Conservation (phyloP, 2,888 invertebrate species). For the Lepidonotus clava region DNA sequence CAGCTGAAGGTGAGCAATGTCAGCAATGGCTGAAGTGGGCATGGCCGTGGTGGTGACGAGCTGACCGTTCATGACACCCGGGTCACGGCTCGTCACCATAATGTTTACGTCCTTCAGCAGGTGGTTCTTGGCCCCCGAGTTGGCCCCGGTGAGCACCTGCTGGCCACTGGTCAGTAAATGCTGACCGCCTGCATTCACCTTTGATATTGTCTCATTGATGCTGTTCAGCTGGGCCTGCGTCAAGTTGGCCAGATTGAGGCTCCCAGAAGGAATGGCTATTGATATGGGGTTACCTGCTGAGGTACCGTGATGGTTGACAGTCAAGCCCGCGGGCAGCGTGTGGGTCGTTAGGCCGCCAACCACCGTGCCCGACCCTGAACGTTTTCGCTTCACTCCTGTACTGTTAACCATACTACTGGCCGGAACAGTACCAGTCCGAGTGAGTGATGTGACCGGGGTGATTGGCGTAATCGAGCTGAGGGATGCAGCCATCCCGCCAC, state of each 20-base stretch:
- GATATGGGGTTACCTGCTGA: conserved; percentile 47
- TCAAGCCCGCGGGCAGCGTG: conserved; percentile 5
- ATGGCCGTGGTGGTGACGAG: conserved; percentile 17
- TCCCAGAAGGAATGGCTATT: conserved; percentile 53
- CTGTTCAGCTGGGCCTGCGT: conserved; percentile 47
- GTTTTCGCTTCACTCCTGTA: conserved; percentile 41
- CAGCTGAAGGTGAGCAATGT: conserved; percentile 44
- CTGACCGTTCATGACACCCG: conserved; percentile 53
- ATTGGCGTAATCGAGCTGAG: neutral
- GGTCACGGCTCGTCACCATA: conserved; percentile 51
- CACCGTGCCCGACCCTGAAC: conserved; percentile 35
- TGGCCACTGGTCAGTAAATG: neutral
- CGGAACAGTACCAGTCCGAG: conserved; percentile 5
- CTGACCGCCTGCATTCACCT: neutral
- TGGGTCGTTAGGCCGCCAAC: conserved; percentile 16
- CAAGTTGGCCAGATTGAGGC: conserved; percentile 31
- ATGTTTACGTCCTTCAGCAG: conserved; percentile 53
- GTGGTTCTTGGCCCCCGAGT: conserved; percentile 21
- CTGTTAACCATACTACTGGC: conserved; percentile 4
- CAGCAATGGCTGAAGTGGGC: conserved; percentile 41
- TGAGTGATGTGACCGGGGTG: neutral
- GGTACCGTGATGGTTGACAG: conserved; percentile 4
- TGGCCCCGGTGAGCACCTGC: neutral
- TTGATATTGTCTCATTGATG: neutral
- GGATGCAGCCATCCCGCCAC: neutral